These are phyloP conservation scores for Grus americana DNA, from an alignment of 2,113 vertebrate genomes.

Conservation along the genomic window DNA sequence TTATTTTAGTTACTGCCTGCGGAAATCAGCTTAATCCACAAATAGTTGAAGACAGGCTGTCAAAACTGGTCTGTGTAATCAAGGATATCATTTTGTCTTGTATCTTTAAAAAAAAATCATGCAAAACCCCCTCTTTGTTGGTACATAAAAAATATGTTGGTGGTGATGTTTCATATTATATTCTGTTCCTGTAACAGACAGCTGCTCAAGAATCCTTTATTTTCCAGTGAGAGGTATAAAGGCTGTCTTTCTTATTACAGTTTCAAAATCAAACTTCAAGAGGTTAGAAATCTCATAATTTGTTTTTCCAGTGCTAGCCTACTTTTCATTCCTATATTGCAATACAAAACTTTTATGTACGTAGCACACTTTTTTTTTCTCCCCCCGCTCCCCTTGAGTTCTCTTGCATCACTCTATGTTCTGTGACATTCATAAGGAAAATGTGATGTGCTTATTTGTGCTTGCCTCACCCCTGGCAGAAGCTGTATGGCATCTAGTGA, in stretches of 20 bases:
- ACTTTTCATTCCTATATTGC: not conserved
- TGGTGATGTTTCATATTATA: not conserved
- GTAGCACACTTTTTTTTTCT: not conserved
- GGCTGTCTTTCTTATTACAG: not conserved
- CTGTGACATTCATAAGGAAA: not conserved
- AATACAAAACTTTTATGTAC: not conserved
- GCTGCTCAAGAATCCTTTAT: not conserved
- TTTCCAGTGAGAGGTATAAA: not conserved
- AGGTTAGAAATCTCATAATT: not conserved
- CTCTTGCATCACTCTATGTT: not conserved
- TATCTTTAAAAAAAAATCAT: not conserved
- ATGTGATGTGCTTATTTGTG: not conserved
- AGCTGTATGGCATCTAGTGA: not conserved
- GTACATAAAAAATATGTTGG: not conserved
- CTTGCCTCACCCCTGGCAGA: not conserved
- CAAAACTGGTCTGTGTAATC: not conserved
- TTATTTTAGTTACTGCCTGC: not conserved
- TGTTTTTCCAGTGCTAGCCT: not conserved
- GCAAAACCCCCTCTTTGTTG: not conserved
- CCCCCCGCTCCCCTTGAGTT: accelerated
- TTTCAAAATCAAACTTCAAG: not conserved
- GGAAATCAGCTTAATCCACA: not conserved
- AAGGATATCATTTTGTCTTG: not conserved
- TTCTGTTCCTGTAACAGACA: not conserved
- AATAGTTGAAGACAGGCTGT: not conserved